Evolutionary conservation across 2,888 invertebrate genomes (phyloP), one percentile per base, ranked within the genome.

Genomic region (Lasioglossum figueresi): DNA sequence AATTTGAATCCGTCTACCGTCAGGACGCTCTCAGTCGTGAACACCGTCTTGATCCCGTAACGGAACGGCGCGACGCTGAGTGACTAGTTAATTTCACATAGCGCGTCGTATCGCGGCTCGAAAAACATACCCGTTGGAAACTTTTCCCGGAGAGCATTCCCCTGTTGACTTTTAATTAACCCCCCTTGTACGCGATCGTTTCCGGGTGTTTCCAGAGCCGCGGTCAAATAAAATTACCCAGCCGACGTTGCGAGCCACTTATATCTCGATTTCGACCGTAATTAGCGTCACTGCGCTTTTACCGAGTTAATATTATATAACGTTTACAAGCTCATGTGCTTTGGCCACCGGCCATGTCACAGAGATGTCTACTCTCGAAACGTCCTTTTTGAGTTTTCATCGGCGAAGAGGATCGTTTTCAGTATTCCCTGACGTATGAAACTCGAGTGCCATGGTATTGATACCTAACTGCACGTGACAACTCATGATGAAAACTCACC

Each of bases 1-100:
- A 84, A 90, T 90, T 84, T 82, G 84, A 82, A 89, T 89, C 82
- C 84, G 77, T 72, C 73, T 37, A 63, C 79, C 80, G 40, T 76
- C 52, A 27, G 10, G 66, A 66, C 27, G 75, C 76, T 80, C 79
- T 80, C 40, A 66, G 31, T 40, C 72, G 31, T 63, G 85, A 80
- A 80, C 70, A 78, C 79, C 66, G 66, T 52, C 52, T 78, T 23
- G 23, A 48, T 74, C 16, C 56, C 27, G 48, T 71, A 71, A 56
- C 43, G 76, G 74, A 81, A 81, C 74, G 70, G 70, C 43, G 45
- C n/a, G 23, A 16, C 23, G 48, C 59, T 37, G 68, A 66, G 68
- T 40, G 68, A 70, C 27, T 40, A 34, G n/a, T 59, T 68, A 68
- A 40, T 82, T 37, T 43, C 34, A n/a, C 59, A 43, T 68, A 66